These are phyloP conservation scores for Calephelis perditalis DNA, from an alignment of 2,888 invertebrate species.

Conservation along the genomic window DNA sequence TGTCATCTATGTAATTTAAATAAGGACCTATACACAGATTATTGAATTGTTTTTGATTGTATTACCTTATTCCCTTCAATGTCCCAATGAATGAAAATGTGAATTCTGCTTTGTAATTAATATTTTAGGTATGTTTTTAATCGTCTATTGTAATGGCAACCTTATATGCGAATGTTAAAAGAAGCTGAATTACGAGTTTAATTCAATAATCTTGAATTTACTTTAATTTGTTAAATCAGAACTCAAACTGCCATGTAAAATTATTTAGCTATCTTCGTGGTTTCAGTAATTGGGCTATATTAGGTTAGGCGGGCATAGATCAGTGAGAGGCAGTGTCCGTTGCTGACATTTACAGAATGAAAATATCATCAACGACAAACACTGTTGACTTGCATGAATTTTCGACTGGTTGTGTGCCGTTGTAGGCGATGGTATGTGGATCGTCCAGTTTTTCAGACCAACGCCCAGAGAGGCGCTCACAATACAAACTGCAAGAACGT, in stretches of 20 bases:
- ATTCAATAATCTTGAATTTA: not conserved
- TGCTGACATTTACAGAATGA: conserved; percentile 69
- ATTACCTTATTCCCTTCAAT: too few relatives aligned
- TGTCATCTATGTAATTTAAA: conserved; percentile 40
- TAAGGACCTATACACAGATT: too few relatives aligned
- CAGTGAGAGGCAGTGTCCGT: conserved; percentile 69
- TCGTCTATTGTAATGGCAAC: conserved; percentile 52
- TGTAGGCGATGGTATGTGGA: conserved; percentile 78
- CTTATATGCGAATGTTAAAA: conserved; percentile 55
- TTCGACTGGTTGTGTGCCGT: conserved; percentile 69
- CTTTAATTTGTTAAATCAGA: conserved; percentile 33
- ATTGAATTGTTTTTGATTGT: too few relatives aligned
- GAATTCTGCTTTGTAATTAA: not conserved
- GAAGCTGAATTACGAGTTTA: conserved; percentile 37
- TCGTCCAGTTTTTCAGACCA: conserved; percentile 78
- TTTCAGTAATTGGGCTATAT: conserved; percentile 49
- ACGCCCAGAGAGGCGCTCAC: conserved; percentile 73
- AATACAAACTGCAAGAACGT: conserved; percentile 62
- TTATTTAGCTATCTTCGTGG: conserved; percentile 51
- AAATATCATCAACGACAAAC: conserved; percentile 70
- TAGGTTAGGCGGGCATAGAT: conserved; percentile 48
- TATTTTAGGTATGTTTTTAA: not conserved
- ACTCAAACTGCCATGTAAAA: conserved; percentile 40
- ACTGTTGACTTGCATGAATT: conserved; percentile 57
- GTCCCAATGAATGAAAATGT: not conserved